phyloP scores from a whole-genome alignment of 2,797 vertebrate species.

The Acrocephalus scirpaceus region DNA sequence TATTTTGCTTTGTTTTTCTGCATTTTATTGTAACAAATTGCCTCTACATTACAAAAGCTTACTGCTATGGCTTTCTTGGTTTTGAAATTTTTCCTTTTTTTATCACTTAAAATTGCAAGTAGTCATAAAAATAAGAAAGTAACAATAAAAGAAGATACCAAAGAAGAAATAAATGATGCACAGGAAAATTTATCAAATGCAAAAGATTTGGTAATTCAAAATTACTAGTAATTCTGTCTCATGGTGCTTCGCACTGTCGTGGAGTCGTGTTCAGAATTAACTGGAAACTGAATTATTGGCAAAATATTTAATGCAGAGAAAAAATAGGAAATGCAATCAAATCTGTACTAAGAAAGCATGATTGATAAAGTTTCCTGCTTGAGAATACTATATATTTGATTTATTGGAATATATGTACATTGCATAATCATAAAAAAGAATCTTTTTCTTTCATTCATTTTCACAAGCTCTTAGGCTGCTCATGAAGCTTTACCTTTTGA shows the following conservation, averaged over 20 bases:
- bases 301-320: background rate
- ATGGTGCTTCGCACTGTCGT: background rate
- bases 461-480: conserved; percentile 60
- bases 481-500: conserved; percentile 61
- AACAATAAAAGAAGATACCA: conserved; percentile 10
- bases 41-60: conserved; percentile 71
- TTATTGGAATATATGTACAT: conserved; percentile 11
- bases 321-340: conserved; percentile 6
- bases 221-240: background rate
- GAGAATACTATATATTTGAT: background rate
- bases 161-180: conserved; percentile 41
- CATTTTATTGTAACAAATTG: conserved; percentile 72
- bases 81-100: conserved; percentile 53
- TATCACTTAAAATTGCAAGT: conserved; percentile 2
- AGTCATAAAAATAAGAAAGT: conserved; percentile 28
- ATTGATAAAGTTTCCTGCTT: conserved; percentile 46
- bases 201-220: conserved; percentile 42
- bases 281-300: background rate
- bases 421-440: conserved; percentile 20
- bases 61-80: conserved; percentile 52
- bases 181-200: conserved; percentile 59
- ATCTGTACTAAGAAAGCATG: background rate
- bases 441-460: conserved; percentile 60
- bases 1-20: conserved; percentile 65
- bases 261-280: background rate